Base-by-base conservation (phyloP, 2,888 invertebrate genomes). In the Carcina quercana region DNA sequence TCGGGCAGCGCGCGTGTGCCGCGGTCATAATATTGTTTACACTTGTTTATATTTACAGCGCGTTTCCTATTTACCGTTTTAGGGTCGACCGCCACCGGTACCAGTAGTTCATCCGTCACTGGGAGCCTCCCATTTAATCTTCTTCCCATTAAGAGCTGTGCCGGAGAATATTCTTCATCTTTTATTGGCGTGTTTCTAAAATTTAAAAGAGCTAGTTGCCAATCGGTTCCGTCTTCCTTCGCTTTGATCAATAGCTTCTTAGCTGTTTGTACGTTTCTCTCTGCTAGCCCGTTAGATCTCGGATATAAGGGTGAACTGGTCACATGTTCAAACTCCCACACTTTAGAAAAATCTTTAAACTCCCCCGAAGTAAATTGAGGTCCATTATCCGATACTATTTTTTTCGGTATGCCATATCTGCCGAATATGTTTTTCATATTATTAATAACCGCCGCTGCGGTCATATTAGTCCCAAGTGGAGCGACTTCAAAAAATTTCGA, bases 401-500 rank as follows among this genome's bases (percentile, higher is more conserved):
- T 33, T 2, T 30, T 17, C 3, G 37, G 37, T 7, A 37, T 33
- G 1, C 37, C 37, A 7, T 25, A 29, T 2, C 32, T 13, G 1
- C 21, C 21, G 15, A 36, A 36, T 11, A 37, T 7, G 14, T 34
- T 31, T 4, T 13, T 13, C 17, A 37, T 7, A 10, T 15, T n/a
- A 5, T 4, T 3, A 5, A n/a, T n/a, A n/a, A n/a, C n/a, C n/a
- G n/a, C n/a, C n/a, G n/a, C n/a, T n/a, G n/a, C n/a, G n/a, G n/a
- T n/a, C n/a, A n/a, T n/a, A n/a, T n/a, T n/a, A n/a, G n/a, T n/a
- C n/a, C n/a, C n/a, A n/a, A n/a, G n/a, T 3, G 3, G 5, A 2
- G 28, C 31, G 3, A 37, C 15, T 31, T 37, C 37, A 1, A 37
- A 24, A 25, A 28, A 32, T 22, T 32, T 32, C 2, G 27, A 32